Evolutionary conservation across 2,888 invertebrate species (phyloP).

Genomic region (Oasisia sp.): DNA sequence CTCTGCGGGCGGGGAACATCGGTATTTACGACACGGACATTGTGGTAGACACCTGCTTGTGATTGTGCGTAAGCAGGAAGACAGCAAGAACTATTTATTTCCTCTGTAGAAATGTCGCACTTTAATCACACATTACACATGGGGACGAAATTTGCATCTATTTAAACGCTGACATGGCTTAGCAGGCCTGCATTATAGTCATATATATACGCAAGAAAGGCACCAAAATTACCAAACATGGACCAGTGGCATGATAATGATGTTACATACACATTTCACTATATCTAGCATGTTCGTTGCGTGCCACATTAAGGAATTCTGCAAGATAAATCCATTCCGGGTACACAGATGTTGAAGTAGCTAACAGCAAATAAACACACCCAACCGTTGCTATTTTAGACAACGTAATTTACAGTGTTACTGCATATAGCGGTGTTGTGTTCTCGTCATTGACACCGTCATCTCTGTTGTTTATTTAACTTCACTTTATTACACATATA

Average conservation of each 20-base stretch:
- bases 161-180: too few species aligned
- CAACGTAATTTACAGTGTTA: not conserved
- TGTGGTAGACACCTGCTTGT: not conserved
- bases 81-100: not conserved
- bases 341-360: too few species aligned
- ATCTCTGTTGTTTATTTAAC: not conserved
- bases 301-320: too few species aligned
- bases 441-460: not conserved
- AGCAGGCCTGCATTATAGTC: too few species aligned
- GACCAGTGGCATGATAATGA: too few species aligned
- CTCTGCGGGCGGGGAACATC: conserved; percentile 40
- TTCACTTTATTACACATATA: not conserved
- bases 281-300: too few species aligned
- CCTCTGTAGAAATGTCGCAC: not conserved
- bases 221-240: too few species aligned
- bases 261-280: too few species aligned
- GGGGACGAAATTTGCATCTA: not conserved
- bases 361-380: too few species aligned
- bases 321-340: too few species aligned
- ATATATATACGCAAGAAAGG: too few species aligned
- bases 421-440: not conserved
- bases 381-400: not conserved
- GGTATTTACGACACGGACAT: not conserved
- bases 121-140: not conserved
- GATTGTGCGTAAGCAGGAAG: not conserved